These are phyloP conservation scores for Macrobrachium nipponense DNA, from an alignment of 1,140 invertebrate genomes.

Conservation along the genomic window DNA sequence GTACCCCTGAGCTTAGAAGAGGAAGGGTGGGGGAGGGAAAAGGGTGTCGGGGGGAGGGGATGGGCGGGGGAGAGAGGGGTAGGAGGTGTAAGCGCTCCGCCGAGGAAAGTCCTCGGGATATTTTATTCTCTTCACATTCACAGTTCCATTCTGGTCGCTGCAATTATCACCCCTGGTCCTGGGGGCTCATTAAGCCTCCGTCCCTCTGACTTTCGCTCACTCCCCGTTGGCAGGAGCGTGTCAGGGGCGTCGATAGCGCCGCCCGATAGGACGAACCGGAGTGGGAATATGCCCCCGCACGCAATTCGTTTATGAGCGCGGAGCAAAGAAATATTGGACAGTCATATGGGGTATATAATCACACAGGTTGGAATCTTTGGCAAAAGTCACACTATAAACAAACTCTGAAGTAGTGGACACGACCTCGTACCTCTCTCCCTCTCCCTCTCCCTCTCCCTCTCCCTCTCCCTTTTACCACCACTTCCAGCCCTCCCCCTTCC, in stretches of 20 bases:
- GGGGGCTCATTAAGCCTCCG: constrained; percentile 43
- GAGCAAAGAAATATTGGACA: constrained; percentile 53
- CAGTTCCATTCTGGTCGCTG: constrained; percentile 58
- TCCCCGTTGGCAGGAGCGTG: constrained; percentile 33
- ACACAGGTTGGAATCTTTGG: constrained; percentile 50
- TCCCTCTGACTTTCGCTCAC: constrained; percentile 44
- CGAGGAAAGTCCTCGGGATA: constrained; percentile 58
- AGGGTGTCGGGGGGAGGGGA: not conserved
- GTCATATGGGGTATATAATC: constrained; percentile 55
- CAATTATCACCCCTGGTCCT: constrained; percentile 57
- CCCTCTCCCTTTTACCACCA: no score
- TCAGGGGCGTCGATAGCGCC: constrained; percentile 16
- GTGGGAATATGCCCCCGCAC: constrained; percentile 34
- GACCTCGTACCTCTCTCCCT: constrained; percentile 1
- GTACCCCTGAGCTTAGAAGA: no score
- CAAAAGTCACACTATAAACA: constrained; percentile 58
- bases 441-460: not conserved
- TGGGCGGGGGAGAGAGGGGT: not conserved
- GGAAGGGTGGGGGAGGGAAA: not conserved
- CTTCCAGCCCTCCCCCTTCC: no score
- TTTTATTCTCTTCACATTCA: constrained; percentile 61
- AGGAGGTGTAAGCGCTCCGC: not conserved
- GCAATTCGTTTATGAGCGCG: constrained; percentile 48
- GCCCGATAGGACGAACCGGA: constrained; percentile 28
- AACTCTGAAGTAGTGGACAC: constrained; percentile 43